A percentile compares a stretch with the other conserved stretches of the same genome.
phyloP scores from a whole-genome alignment of 2,888 invertebrate species.

The Morinoia aosen region DNA sequence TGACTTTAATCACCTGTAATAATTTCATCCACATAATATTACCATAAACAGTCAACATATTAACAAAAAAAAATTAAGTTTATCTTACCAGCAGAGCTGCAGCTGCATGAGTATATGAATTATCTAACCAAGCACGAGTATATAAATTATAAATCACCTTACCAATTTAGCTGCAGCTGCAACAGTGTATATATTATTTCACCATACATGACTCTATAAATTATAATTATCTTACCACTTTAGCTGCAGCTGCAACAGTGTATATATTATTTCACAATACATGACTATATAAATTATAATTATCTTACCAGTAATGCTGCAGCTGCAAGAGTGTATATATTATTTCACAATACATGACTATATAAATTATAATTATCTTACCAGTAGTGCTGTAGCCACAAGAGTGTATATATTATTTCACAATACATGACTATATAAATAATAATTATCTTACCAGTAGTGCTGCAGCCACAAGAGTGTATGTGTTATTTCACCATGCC shows the following conservation, averaged over 20 bases:
- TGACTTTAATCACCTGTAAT: too few relatives aligned
- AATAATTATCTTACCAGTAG: constrained; percentile 1
- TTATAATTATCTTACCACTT: background rate
- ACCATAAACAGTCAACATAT: too few relatives aligned
- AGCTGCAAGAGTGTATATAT: too few relatives aligned
- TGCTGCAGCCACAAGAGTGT: background rate
- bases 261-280: background rate
- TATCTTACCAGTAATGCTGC: too few relatives aligned
- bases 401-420: too few relatives aligned
- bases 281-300: too few relatives aligned
- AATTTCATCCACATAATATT: too few relatives aligned
- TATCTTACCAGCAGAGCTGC: constrained; percentile 14
- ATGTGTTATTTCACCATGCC: background rate
- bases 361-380: too few relatives aligned
- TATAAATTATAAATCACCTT: background rate
- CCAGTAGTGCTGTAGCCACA: too few relatives aligned
- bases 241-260: background rate
- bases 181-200: background rate
- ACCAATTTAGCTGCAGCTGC: background rate
- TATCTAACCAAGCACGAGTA: background rate
- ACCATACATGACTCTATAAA: too few relatives aligned
- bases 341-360: too few relatives aligned
- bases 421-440: too few relatives aligned
- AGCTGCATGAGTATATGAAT: background rate
- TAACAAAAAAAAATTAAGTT: background rate